A percentile compares a stretch with the other conserved stretches of the same genome.
Evolutionary conservation across 2,797 vertebrate genomes (phyloP).

Genomic region (Lacerta agilis): DNA sequence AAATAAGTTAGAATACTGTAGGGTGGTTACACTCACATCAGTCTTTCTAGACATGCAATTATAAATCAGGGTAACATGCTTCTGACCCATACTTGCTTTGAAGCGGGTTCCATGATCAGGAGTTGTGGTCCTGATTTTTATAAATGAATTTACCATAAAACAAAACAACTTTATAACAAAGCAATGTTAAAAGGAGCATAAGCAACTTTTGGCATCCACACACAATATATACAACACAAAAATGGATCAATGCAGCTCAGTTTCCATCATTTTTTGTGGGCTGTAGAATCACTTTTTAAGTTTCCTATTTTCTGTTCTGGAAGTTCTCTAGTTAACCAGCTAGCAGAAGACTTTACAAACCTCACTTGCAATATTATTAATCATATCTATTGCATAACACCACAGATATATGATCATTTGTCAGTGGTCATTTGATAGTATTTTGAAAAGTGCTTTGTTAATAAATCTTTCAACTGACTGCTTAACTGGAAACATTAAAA

Average conservation of each 20-base stretch:
- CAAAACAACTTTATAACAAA: not conserved
- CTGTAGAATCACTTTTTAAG: not conserved
- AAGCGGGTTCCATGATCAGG: not conserved
- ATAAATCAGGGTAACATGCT: not conserved
- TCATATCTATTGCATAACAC: constrained; percentile 28
- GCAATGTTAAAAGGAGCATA: not conserved
- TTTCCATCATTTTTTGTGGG: not conserved
- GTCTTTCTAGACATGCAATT: not conserved
- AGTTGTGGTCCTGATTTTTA: not conserved
- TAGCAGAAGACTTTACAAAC: not conserved
- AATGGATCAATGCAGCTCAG: not conserved
- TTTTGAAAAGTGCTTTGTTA: not conserved
- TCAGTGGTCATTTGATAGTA: constrained; percentile 17
- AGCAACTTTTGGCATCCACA: not conserved
- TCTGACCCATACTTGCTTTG: not conserved
- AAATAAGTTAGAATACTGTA: not conserved
- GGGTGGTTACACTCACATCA: not conserved
- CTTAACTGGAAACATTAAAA: constrained; percentile 41
- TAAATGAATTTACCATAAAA: not conserved
- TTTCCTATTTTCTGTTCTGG: constrained; percentile 14
- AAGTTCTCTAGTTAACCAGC: not conserved
- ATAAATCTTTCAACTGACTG: constrained; percentile 45
- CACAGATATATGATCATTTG: constrained; percentile 37
- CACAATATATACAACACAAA: not conserved
- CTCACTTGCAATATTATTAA: constrained; percentile 19